A percentile compares a stretch with the other conserved stretches of the same genome.
Evolutionary conservation across 1,140 invertebrate species (phyloP).

Genomic region (Phymastichus coffea): DNA sequence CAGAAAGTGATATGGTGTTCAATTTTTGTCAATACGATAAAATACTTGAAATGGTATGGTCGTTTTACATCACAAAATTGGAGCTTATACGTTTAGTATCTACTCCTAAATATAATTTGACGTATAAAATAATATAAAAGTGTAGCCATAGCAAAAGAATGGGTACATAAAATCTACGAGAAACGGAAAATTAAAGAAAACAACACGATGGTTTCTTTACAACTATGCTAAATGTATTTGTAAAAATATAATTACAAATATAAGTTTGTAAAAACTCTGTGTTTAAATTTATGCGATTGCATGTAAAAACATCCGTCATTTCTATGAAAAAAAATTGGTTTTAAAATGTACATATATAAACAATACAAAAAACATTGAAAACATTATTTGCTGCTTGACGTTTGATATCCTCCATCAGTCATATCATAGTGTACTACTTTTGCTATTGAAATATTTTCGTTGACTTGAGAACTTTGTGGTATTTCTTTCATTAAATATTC

Average conservation of each 20-base stretch:
- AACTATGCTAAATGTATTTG: constrained; percentile 26
- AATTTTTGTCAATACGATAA: constrained; percentile 33
- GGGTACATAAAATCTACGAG: too few species aligned
- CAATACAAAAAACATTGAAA: constrained; percentile 3
- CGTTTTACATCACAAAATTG: constrained; percentile 39
- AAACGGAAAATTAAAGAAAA: too few species aligned
- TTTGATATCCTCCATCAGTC: constrained; percentile 43
- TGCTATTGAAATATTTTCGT: constrained; percentile 19
- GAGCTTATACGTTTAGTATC: constrained; percentile 36
- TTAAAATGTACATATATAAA: constrained; percentile 20
- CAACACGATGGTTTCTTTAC: constrained; percentile 22
- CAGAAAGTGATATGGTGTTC: constrained; percentile 39
- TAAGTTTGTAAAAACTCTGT: constrained; percentile 18
- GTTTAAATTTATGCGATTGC: constrained; percentile 11
- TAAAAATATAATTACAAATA: constrained; percentile 31
- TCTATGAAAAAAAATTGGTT: too few species aligned
- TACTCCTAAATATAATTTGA: constrained; percentile 35
- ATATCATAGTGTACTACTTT: constrained; percentile 30
- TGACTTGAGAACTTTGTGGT: constrained; percentile 27
- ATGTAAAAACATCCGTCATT: too few species aligned
- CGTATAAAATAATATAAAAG: constrained; percentile 28
- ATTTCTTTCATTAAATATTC: constrained; percentile 35
- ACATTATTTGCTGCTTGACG: constrained; percentile 42
- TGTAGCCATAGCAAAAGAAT: too few species aligned
- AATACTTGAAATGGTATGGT: constrained; percentile 37